Conservation (phyloP, 1,140 invertebrate species). For the Heliconius melpomene region DNA sequence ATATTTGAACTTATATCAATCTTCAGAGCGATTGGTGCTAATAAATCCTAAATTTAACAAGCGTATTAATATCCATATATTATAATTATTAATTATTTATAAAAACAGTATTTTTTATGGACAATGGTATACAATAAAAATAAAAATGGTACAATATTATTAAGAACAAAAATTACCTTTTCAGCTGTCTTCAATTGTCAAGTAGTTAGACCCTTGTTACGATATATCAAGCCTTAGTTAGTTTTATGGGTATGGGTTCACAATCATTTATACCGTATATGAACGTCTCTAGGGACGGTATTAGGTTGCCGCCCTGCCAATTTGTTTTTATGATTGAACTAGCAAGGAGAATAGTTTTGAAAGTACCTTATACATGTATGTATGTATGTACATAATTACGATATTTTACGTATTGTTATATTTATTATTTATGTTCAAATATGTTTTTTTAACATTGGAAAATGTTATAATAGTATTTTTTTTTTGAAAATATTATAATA, state of each 20-base stretch:
- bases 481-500: too few species aligned
- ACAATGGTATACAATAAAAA: neutral
- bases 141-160: neutral
- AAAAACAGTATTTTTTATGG: neutral
- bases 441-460: too few species aligned
- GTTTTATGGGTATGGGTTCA: constrained; percentile 61
- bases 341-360: constrained; percentile 32
- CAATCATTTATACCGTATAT: constrained; percentile 44
- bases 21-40: too few species aligned
- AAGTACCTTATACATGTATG: constrained; percentile 19
- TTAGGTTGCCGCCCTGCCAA: constrained; percentile 63
- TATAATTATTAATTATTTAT: too few species aligned
- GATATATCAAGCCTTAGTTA: constrained; percentile 55
- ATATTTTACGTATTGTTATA: constrained; percentile 1
- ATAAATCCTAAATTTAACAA: too few species aligned
- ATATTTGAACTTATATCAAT: too few species aligned
- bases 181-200: constrained; percentile 35
- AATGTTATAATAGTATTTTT: too few species aligned
- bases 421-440: neutral
- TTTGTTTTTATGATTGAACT: constrained; percentile 67
- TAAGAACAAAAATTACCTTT: constrained; percentile 39
- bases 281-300: constrained; percentile 48
- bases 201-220: constrained; percentile 54
- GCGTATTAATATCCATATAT: too few species aligned
- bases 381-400: neutral